Percentiles rank a stretch among this genome's conserved stretches.
Evolutionary conservation across 2,797 vertebrate genomes (phyloP).

Genomic region (Protonibea diacanthus): DNA sequence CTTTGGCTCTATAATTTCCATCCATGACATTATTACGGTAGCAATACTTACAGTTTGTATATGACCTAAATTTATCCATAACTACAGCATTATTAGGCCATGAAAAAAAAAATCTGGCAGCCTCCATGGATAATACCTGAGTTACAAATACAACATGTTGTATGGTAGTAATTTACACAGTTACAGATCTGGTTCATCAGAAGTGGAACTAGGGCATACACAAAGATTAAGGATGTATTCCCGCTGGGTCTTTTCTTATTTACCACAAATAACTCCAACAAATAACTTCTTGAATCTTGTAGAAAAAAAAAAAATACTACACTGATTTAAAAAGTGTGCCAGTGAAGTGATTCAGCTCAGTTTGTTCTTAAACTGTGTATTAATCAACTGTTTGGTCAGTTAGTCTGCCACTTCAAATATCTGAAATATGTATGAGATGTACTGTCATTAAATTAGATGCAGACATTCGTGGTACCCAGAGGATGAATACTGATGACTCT

Average conservation of each 20-base stretch:
- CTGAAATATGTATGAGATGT: not conserved
- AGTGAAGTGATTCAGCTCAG: not conserved
- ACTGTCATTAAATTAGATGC: too few species aligned
- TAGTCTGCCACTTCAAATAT: not conserved
- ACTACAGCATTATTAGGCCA: not conserved
- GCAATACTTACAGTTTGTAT: not conserved
- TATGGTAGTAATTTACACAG: constrained; percentile 36
- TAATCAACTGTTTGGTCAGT: not conserved
- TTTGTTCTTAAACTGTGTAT: not conserved
- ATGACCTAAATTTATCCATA: not conserved
- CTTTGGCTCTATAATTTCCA: not conserved
- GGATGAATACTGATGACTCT: not conserved
- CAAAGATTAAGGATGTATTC: not conserved
- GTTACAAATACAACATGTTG: constrained; percentile 15
- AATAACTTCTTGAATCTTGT: not conserved
- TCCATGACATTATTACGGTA: too few species aligned
- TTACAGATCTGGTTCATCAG: constrained; percentile 18
- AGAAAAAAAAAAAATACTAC: not conserved
- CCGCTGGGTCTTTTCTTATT: not conserved
- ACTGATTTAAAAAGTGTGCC: not conserved
- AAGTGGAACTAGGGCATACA: constrained; percentile 1
- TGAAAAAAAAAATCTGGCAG: constrained; percentile 13
- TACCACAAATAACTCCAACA: not conserved
- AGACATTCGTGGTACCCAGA: not conserved
- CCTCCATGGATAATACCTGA: not conserved